Evolutionary conservation across 2,113 vertebrate species (phyloP).

Genomic region (Motacilla alba): DNA sequence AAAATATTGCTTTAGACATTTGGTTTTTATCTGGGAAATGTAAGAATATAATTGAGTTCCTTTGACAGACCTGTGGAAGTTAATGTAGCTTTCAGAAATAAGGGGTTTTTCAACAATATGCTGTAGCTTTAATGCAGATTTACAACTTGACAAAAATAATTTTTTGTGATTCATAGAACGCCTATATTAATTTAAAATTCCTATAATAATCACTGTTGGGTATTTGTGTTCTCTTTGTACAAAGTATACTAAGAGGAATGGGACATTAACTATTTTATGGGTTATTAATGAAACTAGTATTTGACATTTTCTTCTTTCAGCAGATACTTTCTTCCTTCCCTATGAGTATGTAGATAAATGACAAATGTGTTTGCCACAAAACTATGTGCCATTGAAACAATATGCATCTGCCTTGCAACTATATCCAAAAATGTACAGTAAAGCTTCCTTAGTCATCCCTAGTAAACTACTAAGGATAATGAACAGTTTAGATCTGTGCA

Average conservation of each 20-base stretch:
- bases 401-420: background rate
- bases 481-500: background rate
- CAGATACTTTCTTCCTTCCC: background rate
- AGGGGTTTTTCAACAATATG: fast-evolving
- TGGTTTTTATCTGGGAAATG: background rate
- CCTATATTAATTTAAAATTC: background rate
- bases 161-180: background rate
- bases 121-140: background rate
- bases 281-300: background rate
- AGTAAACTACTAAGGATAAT: background rate
- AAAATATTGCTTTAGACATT: background rate
- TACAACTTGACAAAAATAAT: background rate
- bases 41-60: background rate
- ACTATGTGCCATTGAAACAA: background rate
- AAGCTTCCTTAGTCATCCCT: background rate
- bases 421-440: background rate
- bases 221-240: background rate
- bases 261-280: background rate
- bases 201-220: background rate
- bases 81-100: background rate
- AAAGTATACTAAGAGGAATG: background rate
- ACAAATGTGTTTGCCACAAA: background rate
- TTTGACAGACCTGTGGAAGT: background rate
- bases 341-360: background rate
- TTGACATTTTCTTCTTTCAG: background rate